phyloP scores from a whole-genome alignment of 2,888 invertebrate genomes.

The Alviniconcha strummeri region DNA sequence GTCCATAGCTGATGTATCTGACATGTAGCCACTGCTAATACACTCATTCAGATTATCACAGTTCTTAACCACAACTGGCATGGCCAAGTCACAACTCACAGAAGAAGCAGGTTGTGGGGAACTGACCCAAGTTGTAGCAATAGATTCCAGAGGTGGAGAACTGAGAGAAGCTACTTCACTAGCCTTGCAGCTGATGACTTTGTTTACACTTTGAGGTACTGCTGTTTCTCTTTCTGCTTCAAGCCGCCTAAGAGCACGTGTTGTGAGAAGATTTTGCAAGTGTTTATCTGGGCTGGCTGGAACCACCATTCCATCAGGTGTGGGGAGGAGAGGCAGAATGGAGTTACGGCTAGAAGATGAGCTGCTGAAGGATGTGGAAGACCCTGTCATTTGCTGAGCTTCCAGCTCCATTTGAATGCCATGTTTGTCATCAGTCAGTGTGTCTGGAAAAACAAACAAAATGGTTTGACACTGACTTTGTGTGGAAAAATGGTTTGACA shows the following conservation, averaged over 20 bases:
- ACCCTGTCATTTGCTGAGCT: neutral
- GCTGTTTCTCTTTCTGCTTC: slow-evolving; percentile 13
- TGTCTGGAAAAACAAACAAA: neutral
- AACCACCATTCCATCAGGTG: slow-evolving; percentile 32
- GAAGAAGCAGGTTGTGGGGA: neutral
- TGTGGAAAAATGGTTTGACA: too few relatives aligned
- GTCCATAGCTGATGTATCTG: slow-evolving; percentile 39
- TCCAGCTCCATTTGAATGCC: neutral
- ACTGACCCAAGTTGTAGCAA: neutral
- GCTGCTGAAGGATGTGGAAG: neutral
- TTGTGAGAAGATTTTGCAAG: slow-evolving; percentile 44
- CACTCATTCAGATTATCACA: slow-evolving; percentile 26
- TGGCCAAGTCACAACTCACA: neutral
- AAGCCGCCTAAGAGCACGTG: slow-evolving; percentile 27
- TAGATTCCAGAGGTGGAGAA: neutral
- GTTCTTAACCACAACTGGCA: neutral
- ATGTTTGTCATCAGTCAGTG: neutral
- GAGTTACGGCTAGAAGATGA: neutral
- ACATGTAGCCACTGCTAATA: slow-evolving; percentile 42
- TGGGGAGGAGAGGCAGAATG: slow-evolving; percentile 21
- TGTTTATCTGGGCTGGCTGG: slow-evolving; percentile 45
- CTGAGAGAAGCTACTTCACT: neutral
- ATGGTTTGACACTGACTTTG: too few relatives aligned
- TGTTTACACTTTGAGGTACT: neutral
- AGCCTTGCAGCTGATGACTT: neutral